Conservation (phyloP, 92 coral and sea anemone species). For the Umimayanthus chanpuru region DNA sequence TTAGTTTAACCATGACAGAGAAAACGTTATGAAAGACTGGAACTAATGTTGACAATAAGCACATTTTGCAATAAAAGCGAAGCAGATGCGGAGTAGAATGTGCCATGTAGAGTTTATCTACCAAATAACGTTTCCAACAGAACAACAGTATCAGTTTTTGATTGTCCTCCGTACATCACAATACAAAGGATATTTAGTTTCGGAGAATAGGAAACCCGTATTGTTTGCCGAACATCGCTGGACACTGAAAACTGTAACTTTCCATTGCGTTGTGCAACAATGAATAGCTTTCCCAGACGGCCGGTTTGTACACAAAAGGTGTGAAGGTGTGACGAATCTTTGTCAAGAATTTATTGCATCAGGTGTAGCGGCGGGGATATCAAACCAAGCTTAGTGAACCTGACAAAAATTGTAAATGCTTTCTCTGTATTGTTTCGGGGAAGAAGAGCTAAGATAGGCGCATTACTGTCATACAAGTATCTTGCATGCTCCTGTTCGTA, state of each 20-base stretch:
- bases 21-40: constrained; percentile 41
- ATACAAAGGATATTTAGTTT: constrained; percentile 42
- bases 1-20: constrained; percentile 26
- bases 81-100: constrained; percentile 38
- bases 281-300: constrained; percentile 32
- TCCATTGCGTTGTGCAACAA: constrained; percentile 25
- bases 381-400: not conserved
- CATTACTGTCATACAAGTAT: not conserved
- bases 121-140: constrained; percentile 37
- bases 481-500: constrained; percentile 11
- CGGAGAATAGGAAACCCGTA: constrained; percentile 33
- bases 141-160: constrained; percentile 44
- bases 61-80: constrained; percentile 40
- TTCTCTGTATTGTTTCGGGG: not conserved
- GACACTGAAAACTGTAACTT: constrained; percentile 26
- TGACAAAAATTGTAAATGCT: not conserved
- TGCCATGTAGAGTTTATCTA: constrained; percentile 30
- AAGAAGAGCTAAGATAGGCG: not conserved
- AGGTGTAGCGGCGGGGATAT: constrained; percentile 21
- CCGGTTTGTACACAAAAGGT: constrained; percentile 41
- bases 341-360: constrained; percentile 39
- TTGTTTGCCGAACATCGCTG: constrained; percentile 31
- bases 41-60: constrained; percentile 40
- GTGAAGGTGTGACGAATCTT: constrained; percentile 32
- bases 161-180: constrained; percentile 42